These are phyloP conservation scores for Zaprionus lineosus DNA, from an alignment of 2,888 invertebrate genomes.

Conservation along the genomic window DNA sequence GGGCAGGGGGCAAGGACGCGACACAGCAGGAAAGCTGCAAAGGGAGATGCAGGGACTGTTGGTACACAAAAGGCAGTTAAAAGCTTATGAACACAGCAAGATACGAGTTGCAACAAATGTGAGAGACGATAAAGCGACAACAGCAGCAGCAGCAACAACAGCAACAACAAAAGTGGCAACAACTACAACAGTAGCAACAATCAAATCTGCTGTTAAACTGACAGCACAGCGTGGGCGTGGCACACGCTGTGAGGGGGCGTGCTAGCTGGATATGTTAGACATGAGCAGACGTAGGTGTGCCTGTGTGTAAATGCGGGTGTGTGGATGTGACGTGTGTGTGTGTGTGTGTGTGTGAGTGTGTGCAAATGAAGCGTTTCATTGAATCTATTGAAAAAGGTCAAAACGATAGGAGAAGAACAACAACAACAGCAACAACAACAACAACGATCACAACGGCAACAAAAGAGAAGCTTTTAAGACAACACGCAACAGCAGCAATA, in stretches of 20 bases:
- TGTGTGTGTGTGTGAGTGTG: neutral
- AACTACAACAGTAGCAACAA: conserved; percentile 19
- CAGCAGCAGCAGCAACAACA: conserved; percentile 17
- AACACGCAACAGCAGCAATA: neutral
- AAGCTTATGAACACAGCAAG: conserved; percentile 58
- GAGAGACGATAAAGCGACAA: conserved; percentile 28
- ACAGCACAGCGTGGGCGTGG: conserved; percentile 43
- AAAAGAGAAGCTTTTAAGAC: conserved; percentile 2
- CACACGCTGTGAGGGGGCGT: conserved; percentile 18
- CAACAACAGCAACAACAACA: conserved; percentile 8
- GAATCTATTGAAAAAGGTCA: conserved; percentile 35
- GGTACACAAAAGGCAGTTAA: conserved; percentile 61
- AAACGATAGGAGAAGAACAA: conserved; percentile 1
- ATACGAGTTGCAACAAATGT: conserved; percentile 43
- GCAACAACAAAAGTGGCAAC: conserved; percentile 11
- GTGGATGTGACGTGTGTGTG: conserved; percentile 30
- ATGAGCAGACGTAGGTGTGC: conserved; percentile 15
- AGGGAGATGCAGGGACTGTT: conserved; percentile 8
- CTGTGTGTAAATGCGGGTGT: conserved; percentile 4
- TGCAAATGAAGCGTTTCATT: conserved; percentile 30
- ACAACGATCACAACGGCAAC: neutral
- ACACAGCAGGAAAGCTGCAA: conserved; percentile 13
- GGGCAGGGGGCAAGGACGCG: neutral
- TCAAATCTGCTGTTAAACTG: conserved; percentile 43
- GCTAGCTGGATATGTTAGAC: too few relatives aligned